phyloP scores from a whole-genome alignment of 2,888 invertebrate genomes.

The Cosmia pyralina region DNA sequence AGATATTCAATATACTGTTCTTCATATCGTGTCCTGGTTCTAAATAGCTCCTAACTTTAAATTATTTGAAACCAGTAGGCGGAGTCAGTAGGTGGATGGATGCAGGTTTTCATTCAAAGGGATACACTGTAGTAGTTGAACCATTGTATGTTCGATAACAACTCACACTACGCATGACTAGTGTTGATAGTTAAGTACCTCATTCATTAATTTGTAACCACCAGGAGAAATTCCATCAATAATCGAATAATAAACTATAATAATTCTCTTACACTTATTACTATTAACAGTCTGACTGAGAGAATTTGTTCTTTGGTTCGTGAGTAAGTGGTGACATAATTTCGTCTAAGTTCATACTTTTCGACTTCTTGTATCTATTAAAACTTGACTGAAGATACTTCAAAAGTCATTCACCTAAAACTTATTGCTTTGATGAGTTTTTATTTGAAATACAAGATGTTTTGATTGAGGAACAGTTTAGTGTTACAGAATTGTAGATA shows the following conservation, averaged over 20 bases:
- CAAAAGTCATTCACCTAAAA: background rate
- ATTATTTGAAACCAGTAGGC: background rate
- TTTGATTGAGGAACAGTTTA: background rate
- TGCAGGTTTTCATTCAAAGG: background rate
- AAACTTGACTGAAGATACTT: background rate
- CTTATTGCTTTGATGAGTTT: conserved; percentile 14
- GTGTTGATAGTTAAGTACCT: background rate
- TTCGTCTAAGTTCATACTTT: background rate
- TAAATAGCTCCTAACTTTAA: background rate
- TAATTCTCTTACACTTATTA: background rate
- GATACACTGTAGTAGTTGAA: background rate
- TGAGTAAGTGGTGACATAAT: background rate
- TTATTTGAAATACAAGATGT: conserved; percentile 12
- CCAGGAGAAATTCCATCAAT: background rate
- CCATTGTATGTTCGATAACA: background rate
- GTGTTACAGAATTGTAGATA: background rate
- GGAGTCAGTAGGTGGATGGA: no score
- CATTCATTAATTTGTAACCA: background rate
- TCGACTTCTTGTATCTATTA: background rate
- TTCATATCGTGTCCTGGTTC: background rate
- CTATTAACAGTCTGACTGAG: background rate
- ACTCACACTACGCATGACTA: background rate
- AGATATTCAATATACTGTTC: background rate
- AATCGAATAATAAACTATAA: no score
- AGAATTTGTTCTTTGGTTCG: background rate